phyloP scores from a whole-genome alignment of 2,113 vertebrate species.

The Tichodroma muraria region DNA sequence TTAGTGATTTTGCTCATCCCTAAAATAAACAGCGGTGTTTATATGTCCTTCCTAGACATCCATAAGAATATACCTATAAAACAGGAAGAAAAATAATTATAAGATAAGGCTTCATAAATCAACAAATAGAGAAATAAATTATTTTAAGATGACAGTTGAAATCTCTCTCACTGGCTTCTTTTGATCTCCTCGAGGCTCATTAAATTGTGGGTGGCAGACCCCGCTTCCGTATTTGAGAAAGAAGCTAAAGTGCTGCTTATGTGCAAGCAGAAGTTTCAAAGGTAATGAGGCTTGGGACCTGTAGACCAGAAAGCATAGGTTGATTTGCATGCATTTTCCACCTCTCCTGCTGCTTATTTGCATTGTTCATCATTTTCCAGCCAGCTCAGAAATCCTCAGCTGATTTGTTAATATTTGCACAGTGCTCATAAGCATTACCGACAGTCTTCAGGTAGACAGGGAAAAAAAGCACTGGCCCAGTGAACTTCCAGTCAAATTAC shows the following conservation, averaged over 20 bases:
- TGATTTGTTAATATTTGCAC: conserved; percentile 42
- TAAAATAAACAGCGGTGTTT: not conserved
- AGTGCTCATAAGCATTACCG: not conserved
- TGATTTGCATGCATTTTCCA: conserved; percentile 48
- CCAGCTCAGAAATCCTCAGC: conserved; percentile 10
- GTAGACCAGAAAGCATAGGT: conserved; percentile 5
- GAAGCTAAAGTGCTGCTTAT: not conserved
- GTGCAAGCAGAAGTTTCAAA: conserved; percentile 31
- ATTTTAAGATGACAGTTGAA: not conserved
- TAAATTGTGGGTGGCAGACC: not conserved
- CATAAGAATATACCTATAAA: not conserved
- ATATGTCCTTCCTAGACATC: not conserved
- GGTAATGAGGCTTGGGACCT: conserved; percentile 54
- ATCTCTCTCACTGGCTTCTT: not conserved
- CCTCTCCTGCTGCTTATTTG: conserved; percentile 50
- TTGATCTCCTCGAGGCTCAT: conserved; percentile 35
- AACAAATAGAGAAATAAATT: conserved; percentile 8
- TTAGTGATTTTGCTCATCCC: not conserved
- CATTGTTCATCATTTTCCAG: conserved; percentile 35
- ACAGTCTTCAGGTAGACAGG: not conserved
- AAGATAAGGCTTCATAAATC: not conserved
- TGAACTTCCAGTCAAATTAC: not conserved
- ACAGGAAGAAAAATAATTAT: not conserved
- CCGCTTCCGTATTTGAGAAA: not conserved
- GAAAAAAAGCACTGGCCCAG: not conserved